Evolutionary conservation across 2,888 invertebrate species (phyloP), one percentile per base, ranked within the genome.

Genomic region (Sesamia inferens): DNA sequence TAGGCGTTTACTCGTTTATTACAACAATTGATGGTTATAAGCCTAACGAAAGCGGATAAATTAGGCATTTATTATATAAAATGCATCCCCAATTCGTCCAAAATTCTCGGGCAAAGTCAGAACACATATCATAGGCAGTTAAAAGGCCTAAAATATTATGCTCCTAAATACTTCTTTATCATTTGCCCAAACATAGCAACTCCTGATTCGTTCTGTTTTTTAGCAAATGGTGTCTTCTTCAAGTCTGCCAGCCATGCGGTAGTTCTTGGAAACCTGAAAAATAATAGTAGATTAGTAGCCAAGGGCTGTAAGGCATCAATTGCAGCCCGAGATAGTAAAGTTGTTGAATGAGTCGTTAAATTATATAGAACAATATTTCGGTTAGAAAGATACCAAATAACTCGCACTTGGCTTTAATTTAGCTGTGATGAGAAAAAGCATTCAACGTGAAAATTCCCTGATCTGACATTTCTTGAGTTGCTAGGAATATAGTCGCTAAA

Each of bases 191-290:
- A 1, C 8, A 1, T 5, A n/a, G 5, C 42, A 16, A 44, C 59
- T 76, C 74, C 76, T 24, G 67, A 4, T 67, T 75, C 76, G 1
- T 74, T 76, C 16, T 75, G 44, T 3, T 74, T 74, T 58, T 55
- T 66, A 11, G 59, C 39, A 47, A 75, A 74, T 13, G 74, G 13
- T 2, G 47, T 59, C 10, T 54, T 47, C 39, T 66, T 69, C 19
- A 76, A n/a, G 13, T 59, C 47, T n/a, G 11, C 14, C 31, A 74
- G 39, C 74, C 74, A 74, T 0, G 59, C 59, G 1, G 76, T 61
- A 5, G 66, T 75, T 59, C 75, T 74, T 2, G 74, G 74, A 24
- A 22, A 74, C 39, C 74, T 74, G 74, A 24, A 57, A 66, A 59
- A 24, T 14, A 22, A 51, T 6, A 31, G 31, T 31, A 31, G 31